These are phyloP conservation scores for Typhlichthys subterraneus DNA, from an alignment of 2,797 vertebrate genomes.

Conservation along the genomic window DNA sequence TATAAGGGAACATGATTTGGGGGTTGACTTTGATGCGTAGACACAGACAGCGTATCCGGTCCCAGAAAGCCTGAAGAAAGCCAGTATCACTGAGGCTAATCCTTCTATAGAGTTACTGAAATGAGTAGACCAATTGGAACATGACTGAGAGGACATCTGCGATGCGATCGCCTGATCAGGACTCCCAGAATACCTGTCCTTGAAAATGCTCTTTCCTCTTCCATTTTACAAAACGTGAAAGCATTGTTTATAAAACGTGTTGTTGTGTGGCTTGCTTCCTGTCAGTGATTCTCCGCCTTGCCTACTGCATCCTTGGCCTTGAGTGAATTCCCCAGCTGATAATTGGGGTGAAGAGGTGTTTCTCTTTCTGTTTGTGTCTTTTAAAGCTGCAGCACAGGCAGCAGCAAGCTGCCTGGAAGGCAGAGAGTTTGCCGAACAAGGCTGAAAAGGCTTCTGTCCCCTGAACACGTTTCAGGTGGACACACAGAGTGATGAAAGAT, in stretches of 20 bases:
- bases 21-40: too few relatives aligned
- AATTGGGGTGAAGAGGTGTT: conserved; percentile 22
- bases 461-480: conserved; percentile 24
- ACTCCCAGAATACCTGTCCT: too few relatives aligned
- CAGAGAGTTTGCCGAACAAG: neutral
- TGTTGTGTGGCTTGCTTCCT: neutral
- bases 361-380: conserved; percentile 16
- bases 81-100: too few relatives aligned
- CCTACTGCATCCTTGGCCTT: neutral
- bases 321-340: conserved; percentile 4
- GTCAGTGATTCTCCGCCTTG: neutral
- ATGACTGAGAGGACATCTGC: too few relatives aligned
- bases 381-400: neutral
- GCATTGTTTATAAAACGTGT: neutral
- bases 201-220: too few relatives aligned
- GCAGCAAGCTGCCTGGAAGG: neutral
- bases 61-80: too few relatives aligned
- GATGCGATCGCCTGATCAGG: too few relatives aligned
- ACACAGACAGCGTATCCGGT: too few relatives aligned
- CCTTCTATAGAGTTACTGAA: too few relatives aligned
- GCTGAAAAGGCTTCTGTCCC: neutral
- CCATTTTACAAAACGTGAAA: neutral
- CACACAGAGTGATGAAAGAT: conserved; percentile 20
- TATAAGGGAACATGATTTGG: too few relatives aligned
- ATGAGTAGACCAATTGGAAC: too few relatives aligned